These are phyloP conservation scores for Girardia tigrina DNA, from an alignment of 2,888 invertebrate genomes.

Conservation along the genomic window DNA sequence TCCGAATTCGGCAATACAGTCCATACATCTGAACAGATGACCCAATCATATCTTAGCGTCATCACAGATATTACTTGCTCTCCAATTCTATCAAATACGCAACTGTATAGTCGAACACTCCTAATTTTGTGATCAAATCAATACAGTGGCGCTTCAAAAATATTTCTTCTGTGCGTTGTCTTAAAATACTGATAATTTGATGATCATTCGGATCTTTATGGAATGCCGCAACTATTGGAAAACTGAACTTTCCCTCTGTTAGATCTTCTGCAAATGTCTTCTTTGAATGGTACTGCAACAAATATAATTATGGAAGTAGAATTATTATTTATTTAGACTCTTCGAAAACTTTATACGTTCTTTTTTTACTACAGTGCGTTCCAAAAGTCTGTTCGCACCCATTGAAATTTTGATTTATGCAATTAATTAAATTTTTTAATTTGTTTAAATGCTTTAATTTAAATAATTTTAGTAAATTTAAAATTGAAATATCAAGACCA, in stretches of 20 bases:
- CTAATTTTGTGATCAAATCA: slow-evolving; percentile 65
- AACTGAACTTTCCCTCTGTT: slow-evolving; percentile 94
- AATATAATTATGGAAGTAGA: no score
- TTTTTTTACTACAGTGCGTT: no score
- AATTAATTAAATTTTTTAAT: no score
- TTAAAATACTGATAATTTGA: slow-evolving; percentile 62
- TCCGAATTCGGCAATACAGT: background rate
- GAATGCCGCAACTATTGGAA: slow-evolving; percentile 86
- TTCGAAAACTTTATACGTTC: no score
- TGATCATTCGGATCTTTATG: slow-evolving; percentile 43
- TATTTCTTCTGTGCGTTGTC: slow-evolving; percentile 72
- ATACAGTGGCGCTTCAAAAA: slow-evolving; percentile 88
- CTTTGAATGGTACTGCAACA: slow-evolving; percentile 79
- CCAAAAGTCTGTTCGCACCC: no score
- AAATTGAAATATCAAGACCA: no score
- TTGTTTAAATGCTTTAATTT: no score
- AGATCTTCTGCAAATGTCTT: slow-evolving; percentile 92
- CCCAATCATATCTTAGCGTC: no score
- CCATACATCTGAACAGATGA: background rate
- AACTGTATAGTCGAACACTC: slow-evolving; percentile 75
- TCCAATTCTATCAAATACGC: slow-evolving; percentile 54
- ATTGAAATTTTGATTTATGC: no score
- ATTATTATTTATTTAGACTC: no score
- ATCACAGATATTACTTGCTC: background rate
- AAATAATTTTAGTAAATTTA: no score